Evolutionary conservation across 2,888 invertebrate genomes (phyloP).

Genomic region (Tinea semifulvella): DNA sequence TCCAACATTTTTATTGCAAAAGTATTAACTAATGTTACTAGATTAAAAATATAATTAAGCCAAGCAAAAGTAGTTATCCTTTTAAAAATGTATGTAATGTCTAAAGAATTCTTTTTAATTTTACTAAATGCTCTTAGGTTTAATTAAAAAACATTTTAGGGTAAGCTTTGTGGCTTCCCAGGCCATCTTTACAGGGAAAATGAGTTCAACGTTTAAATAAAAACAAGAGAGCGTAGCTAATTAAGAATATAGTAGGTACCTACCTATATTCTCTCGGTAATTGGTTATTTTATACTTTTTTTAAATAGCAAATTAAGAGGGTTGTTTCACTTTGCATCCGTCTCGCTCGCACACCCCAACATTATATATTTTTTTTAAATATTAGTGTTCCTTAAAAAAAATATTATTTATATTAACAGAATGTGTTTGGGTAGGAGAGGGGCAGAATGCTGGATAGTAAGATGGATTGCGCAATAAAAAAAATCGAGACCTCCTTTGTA

Average conservation of each 20-base stretch:
- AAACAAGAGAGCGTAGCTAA: not conserved
- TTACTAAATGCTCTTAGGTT: constrained; percentile 27
- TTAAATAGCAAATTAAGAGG: too few species aligned
- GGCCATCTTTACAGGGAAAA: constrained; percentile 19
- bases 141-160: constrained; percentile 32
- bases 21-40: too few species aligned
- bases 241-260: constrained; percentile 5
- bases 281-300: constrained; percentile 4
- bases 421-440: too few species aligned
- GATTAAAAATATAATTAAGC: not conserved
- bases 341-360: too few species aligned
- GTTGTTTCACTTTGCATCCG: too few species aligned
- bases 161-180: constrained; percentile 30
- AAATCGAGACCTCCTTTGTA: too few species aligned
- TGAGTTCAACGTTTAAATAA: not conserved
- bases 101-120: constrained; percentile 25
- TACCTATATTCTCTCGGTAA: not conserved
- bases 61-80: not conserved
- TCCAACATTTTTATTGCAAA: too few species aligned
- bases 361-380: too few species aligned
- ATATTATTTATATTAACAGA: too few species aligned
- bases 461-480: too few species aligned
- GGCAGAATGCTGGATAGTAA: too few species aligned
- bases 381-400: too few species aligned
- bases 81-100: constrained; percentile 1